Conservation (phyloP, 2,113 vertebrate genomes). For the Vombatus ursinus region DNA sequence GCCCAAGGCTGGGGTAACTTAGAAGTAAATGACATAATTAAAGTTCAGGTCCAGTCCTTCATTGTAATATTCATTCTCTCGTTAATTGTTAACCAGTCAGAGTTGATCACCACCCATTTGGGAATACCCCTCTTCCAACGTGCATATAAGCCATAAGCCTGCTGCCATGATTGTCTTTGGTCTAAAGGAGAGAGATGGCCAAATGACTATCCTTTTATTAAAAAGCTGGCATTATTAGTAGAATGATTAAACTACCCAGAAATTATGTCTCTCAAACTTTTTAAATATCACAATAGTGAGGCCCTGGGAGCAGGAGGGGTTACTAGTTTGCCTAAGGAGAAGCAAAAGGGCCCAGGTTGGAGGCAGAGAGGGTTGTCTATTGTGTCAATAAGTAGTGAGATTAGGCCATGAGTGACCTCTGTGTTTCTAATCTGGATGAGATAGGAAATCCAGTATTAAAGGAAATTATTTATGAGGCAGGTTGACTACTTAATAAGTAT, state of each 20-base stretch:
- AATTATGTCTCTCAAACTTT: neutral
- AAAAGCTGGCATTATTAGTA: neutral
- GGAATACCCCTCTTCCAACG: neutral
- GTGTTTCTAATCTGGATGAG: neutral
- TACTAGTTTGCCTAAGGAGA: neutral
- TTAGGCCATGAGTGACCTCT: neutral
- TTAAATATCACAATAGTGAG: neutral
- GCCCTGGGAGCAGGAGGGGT: neutral
- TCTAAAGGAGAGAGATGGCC: neutral
- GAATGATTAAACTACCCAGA: neutral
- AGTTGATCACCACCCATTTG: neutral
- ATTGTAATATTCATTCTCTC: neutral
- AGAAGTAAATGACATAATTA: neutral
- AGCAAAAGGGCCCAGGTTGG: neutral
- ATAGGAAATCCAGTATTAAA: neutral
- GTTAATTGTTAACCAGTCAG: neutral
- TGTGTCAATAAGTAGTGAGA: neutral
- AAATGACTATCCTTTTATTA: neutral
- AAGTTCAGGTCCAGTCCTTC: neutral
- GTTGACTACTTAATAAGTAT: neutral
- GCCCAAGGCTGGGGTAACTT: no score
- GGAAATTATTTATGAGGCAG: neutral
- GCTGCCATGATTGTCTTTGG: neutral
- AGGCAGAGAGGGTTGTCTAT: neutral
- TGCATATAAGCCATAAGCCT: neutral